phyloP scores from a whole-genome alignment of 2,113 vertebrate species.

The Larimichthys crocea region DNA sequence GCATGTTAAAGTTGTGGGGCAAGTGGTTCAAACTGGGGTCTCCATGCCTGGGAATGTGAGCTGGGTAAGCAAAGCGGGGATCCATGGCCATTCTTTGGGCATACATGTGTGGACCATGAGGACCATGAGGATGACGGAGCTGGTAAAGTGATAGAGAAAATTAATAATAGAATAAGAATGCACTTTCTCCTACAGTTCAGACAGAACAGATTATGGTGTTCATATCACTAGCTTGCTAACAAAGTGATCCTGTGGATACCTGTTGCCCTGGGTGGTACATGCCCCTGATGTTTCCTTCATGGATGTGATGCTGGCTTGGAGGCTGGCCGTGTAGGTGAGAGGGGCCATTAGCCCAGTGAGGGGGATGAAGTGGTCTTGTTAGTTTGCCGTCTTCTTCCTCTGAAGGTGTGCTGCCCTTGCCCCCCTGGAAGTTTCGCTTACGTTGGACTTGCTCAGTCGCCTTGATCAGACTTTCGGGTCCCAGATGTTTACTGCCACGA shows the following conservation, averaged over 20 bases:
- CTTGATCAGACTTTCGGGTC: constrained; percentile 84
- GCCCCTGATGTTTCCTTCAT: constrained; percentile 47
- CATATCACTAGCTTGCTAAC: background rate
- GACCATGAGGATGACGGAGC: constrained; percentile 79
- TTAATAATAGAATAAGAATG: background rate
- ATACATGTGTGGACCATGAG: constrained; percentile 85
- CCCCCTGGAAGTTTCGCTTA: constrained; percentile 82
- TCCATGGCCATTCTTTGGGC: constrained; percentile 86
- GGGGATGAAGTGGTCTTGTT: constrained; percentile 62
- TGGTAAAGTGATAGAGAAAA: constrained; percentile 25
- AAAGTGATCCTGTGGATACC: constrained; percentile 55
- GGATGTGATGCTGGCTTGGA: constrained; percentile 70
- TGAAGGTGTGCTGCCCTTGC: constrained; percentile 73
- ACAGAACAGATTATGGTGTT: background rate
- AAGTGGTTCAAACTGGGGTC: constrained; percentile 85
- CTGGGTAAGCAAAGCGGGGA: constrained; percentile 82
- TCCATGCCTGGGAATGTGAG: constrained; percentile 85
- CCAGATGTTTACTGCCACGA: constrained; percentile 81
- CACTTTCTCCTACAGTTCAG: background rate
- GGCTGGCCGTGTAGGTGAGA: constrained; percentile 78
- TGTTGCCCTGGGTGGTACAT: constrained; percentile 80
- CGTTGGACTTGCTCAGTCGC: constrained; percentile 85
- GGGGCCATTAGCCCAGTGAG: constrained; percentile 76
- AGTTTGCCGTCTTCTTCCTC: constrained; percentile 65
- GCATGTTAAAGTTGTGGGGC: constrained; percentile 86